phyloP scores from a whole-genome alignment of 2,888 invertebrate genomes.

The Amphipyra berbera region DNA sequence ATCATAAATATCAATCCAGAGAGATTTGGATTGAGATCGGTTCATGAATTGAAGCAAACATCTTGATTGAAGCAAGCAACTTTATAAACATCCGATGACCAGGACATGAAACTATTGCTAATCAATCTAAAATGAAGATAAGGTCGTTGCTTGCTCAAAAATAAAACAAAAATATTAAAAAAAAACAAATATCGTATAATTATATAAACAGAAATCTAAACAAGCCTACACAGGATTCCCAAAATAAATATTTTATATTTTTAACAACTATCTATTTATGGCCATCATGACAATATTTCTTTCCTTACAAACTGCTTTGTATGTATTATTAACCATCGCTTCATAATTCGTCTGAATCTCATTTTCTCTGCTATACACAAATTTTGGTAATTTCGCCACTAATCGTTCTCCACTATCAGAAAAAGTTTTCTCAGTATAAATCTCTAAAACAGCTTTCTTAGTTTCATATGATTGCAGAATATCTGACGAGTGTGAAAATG shows the following conservation, averaged over 20 bases:
- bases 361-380: slow-evolving; percentile 68
- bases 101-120: too few species aligned
- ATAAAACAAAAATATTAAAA: slow-evolving; percentile 4
- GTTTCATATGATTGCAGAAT: slow-evolving; percentile 79
- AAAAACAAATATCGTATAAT: slow-evolving; percentile 42
- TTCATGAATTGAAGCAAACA: too few species aligned
- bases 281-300: slow-evolving; percentile 66
- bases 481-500: slow-evolving; percentile 58
- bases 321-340: slow-evolving; percentile 54
- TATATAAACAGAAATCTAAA: slow-evolving; percentile 33
- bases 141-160: too few species aligned
- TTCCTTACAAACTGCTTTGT: slow-evolving; percentile 56
- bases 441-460: slow-evolving; percentile 82
- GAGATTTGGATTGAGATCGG: too few species aligned
- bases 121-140: too few species aligned
- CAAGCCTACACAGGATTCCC: slow-evolving; percentile 41
- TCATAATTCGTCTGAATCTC: slow-evolving; percentile 62
- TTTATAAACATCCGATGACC: too few species aligned
- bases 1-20: too few species aligned
- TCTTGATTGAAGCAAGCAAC: too few species aligned
- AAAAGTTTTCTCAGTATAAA: slow-evolving; percentile 74
- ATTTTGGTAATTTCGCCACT: slow-evolving; percentile 79
- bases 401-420: slow-evolving; percentile 65
- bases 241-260: slow-evolving; percentile 14
- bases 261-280: slow-evolving; percentile 51